Evolutionary conservation across 2,797 vertebrate genomes (phyloP).

Genomic region (Pseudochaenichthys georgianus): DNA sequence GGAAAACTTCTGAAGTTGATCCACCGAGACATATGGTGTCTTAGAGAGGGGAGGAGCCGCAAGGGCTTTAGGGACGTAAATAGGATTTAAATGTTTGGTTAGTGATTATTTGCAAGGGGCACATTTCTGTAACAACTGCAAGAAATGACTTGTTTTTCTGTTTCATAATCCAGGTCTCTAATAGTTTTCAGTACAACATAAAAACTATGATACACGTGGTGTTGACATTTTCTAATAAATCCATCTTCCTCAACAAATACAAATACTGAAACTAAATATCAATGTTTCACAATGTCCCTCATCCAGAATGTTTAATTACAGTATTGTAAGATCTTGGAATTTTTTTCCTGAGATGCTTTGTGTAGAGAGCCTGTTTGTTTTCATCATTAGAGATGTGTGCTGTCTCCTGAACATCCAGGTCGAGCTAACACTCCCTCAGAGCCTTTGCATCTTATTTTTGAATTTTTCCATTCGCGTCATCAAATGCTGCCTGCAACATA

Average conservation of each 20-base stretch:
- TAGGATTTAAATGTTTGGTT: constrained; percentile 77
- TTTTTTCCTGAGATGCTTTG: constrained; percentile 69
- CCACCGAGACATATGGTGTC: constrained; percentile 86
- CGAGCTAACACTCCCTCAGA: constrained; percentile 76
- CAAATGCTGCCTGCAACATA: constrained; percentile 96
- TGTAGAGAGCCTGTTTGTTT: constrained; percentile 79
- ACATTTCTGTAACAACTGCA: constrained; percentile 47
- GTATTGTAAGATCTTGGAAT: constrained; percentile 56
- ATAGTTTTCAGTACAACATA: neutral
- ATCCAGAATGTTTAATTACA: constrained; percentile 52
- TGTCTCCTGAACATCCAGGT: constrained; percentile 79
- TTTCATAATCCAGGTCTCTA: constrained; percentile 38
- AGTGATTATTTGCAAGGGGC: constrained; percentile 63
- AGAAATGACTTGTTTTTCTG: constrained; percentile 44
- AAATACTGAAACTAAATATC: constrained; percentile 29
- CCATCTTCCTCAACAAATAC: neutral
- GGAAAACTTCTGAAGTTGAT: constrained; percentile 87
- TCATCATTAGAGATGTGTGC: constrained; percentile 75
- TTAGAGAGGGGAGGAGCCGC: constrained; percentile 67
- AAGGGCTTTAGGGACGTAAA: constrained; percentile 61
- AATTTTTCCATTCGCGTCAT: constrained; percentile 87
- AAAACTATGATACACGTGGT: neutral
- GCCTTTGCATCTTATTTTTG: constrained; percentile 74
- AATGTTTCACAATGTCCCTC: constrained; percentile 12
- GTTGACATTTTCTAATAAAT: constrained; percentile 13